Conservation (phyloP, 2,797 vertebrate genomes). For the Myripristis murdjan region DNA sequence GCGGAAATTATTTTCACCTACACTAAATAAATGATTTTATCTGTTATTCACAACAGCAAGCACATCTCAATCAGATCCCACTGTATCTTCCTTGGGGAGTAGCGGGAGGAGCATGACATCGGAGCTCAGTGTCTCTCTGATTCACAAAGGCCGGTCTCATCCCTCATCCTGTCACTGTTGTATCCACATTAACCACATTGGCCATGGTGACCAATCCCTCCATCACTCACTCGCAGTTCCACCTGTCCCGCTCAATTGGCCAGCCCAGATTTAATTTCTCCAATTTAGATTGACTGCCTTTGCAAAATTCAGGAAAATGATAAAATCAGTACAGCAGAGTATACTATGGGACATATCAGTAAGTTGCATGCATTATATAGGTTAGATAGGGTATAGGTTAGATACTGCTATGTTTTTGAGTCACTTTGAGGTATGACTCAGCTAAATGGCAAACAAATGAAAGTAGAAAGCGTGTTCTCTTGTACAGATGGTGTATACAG, state of each 20-base stretch:
- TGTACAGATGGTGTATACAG: no score
- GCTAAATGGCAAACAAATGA: no score
- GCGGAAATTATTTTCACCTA: no score
- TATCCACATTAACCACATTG: conserved; percentile 85
- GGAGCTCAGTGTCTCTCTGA: conserved; percentile 47
- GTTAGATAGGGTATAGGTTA: no score
- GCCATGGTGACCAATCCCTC: conserved; percentile 75
- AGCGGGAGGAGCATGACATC: conserved; percentile 44
- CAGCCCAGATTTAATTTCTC: conserved; percentile 87
- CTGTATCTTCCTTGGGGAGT: conserved; percentile 20
- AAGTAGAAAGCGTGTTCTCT: no score
- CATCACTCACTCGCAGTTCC: conserved; percentile 49
- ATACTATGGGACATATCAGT: background rate
- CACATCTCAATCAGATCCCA: conserved; percentile 10
- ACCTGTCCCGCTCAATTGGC: conserved; percentile 80
- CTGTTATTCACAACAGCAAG: background rate
- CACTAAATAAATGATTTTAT: background rate
- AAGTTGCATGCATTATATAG: no score
- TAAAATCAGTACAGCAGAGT: background rate
- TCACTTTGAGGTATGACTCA: no score
- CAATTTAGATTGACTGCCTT: conserved; percentile 80
- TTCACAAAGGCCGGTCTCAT: conserved; percentile 76
- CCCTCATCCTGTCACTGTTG: conserved; percentile 83
- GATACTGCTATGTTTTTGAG: no score
- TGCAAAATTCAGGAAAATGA: conserved; percentile 75